Evolutionary conservation across 2,888 invertebrate genomes (phyloP), one percentile per base, ranked within the genome.

Genomic region (Agriopis leucophaearia): DNA sequence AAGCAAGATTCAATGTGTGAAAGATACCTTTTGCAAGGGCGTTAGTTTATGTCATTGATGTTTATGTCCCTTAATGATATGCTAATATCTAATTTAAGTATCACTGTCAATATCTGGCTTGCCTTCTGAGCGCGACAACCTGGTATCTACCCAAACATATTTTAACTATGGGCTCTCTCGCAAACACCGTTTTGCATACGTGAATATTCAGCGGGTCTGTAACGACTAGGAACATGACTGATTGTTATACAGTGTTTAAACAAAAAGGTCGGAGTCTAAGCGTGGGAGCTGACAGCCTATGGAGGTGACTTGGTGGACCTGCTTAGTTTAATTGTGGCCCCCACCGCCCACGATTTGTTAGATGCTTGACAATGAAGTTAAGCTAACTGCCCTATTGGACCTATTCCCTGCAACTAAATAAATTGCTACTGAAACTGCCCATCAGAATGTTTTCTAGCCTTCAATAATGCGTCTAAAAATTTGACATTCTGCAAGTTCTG

Each of bases 251-350:
- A 78, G 79, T 77, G 76, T 74, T 80, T 78, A 79, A 81, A 88
- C 85, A 85, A 86, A 87, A 88, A 89, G 88, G 85, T 89, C 81
- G 83, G 72, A 82, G 79, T 81, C 76, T 77, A 81, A 80, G 87
- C 88, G 90, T 90, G 88, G 89, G 90, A 86, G 87, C 80, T 78
- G 71, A 69, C 86, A 81, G 77, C 89, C 87, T 83, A 89, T 87
- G 78, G 81, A 86, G 83, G 85, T 87, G 83, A 86, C 85, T 87
- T 79, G 82, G 81, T 84, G 81, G 81, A 88, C 88, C 80, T 80
- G 83, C 82, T 84, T 84, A 82, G 83, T 83, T 84, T 86, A 82
- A 88, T 85, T 83, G 85, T 84, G 81, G 83, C 81, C 82, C 82
- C 85, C 80, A 71, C 84, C 87, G 78, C 88, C 86, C 79, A 88